These are phyloP conservation scores for Micromesistius poutassou DNA, from an alignment of 2,797 vertebrate genomes.

Conservation along the genomic window DNA sequence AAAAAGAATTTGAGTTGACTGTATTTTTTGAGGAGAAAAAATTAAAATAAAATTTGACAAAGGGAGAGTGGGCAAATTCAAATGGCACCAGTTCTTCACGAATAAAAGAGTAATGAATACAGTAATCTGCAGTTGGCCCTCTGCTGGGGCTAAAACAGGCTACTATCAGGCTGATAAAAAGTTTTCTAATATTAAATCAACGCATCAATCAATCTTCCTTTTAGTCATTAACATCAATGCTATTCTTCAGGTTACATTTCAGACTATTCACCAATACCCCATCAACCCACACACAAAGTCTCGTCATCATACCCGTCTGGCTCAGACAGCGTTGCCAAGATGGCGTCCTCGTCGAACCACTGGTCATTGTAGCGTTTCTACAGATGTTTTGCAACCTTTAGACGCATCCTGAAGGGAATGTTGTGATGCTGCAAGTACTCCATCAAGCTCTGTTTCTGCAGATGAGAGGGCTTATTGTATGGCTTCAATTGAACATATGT, in stretches of 20 bases:
- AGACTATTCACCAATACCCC: constrained; percentile 3
- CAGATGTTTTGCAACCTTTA: not conserved
- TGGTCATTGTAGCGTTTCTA: constrained; percentile 17
- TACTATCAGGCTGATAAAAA: not conserved
- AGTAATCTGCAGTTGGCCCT: not conserved
- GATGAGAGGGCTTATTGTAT: not conserved
- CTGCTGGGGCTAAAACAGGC: not conserved
- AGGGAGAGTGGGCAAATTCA: constrained; percentile 1
- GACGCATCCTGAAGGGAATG: not conserved
- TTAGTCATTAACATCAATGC: not conserved
- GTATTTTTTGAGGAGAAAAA: not conserved
- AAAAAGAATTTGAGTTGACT: not conserved
- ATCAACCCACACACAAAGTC: constrained; percentile 1
- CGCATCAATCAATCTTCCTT: not conserved
- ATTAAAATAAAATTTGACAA: not conserved
- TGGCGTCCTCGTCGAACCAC: constrained; percentile 29
- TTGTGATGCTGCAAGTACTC: constrained; percentile 9
- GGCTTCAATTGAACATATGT: not conserved
- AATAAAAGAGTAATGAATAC: too few relatives aligned
- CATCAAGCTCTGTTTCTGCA: constrained; percentile 11
- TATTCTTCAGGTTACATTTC: not conserved
- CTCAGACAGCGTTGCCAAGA: constrained; percentile 18
- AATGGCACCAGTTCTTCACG: constrained; percentile 1
- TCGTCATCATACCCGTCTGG: constrained; percentile 16
- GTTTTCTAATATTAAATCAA: not conserved